phyloP scores from a whole-genome alignment of 2,113 vertebrate species.

The Charina bottae region DNA sequence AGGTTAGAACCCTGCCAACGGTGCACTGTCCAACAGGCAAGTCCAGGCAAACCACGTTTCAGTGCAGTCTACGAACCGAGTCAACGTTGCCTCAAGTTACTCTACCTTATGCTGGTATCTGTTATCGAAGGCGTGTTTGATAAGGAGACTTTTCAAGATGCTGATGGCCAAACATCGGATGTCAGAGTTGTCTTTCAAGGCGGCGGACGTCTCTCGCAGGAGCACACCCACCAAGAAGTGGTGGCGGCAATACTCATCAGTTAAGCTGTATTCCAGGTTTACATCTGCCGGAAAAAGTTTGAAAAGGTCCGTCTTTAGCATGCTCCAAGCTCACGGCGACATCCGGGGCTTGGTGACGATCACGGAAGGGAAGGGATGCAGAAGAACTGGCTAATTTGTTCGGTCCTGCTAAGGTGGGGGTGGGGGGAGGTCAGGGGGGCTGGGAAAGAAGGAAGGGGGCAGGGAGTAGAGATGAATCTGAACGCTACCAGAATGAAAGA shows the following conservation, averaged over 20 bases:
- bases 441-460: neutral
- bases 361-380: neutral
- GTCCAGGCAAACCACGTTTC: neutral
- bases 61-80: conserved; percentile 6
- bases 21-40: neutral
- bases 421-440: neutral
- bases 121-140: conserved; percentile 94
- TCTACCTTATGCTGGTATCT: conserved; percentile 89
- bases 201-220: conserved; percentile 87
- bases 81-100: neutral
- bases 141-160: conserved; percentile 90
- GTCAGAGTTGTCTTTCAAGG: conserved; percentile 87
- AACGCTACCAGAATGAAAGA: neutral
- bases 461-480: neutral
- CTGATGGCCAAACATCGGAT: conserved; percentile 87
- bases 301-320: neutral
- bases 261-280: conserved; percentile 91
- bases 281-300: conserved; percentile 79
- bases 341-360: neutral
- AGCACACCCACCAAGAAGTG: conserved; percentile 95
- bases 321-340: neutral
- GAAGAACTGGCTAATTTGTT: neutral
- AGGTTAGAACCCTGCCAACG: neutral
- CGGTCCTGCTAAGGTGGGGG: neutral
- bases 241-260: conserved; percentile 93